Conservation (phyloP, 2,113 vertebrate genomes). For the Amia ocellicauda region DNA sequence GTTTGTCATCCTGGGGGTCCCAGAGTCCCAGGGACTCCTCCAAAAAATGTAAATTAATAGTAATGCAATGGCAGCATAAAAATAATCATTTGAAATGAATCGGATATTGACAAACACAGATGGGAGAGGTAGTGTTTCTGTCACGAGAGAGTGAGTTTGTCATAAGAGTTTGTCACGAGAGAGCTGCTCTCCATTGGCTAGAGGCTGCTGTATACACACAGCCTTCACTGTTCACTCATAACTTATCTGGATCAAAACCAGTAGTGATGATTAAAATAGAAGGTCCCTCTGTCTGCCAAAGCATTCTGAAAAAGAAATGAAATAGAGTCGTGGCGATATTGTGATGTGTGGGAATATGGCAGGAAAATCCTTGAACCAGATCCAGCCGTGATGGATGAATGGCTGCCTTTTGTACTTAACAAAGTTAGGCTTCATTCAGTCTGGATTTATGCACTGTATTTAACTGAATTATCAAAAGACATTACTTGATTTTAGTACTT, state of each 20-base stretch:
- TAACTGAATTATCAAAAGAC: constrained; percentile 5
- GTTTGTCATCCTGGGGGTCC: no score
- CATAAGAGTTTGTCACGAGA: not conserved
- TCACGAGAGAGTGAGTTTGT: not conserved
- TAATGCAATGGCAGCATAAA: no score
- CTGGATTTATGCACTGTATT: constrained; percentile 6
- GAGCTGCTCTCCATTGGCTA: not conserved
- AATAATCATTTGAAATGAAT: no score
- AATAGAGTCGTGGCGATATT: constrained; percentile 3
- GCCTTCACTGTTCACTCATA: constrained; percentile 6
- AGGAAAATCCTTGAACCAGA: constrained; percentile 22
- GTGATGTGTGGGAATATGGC: constrained; percentile 19
- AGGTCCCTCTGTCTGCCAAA: constrained; percentile 12
- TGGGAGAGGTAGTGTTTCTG: not conserved
- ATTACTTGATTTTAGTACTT: not conserved
- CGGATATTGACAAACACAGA: no score
- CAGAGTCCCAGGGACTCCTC: no score
- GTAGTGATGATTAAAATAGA: constrained; percentile 12
- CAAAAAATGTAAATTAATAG: no score
- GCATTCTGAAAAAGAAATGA: constrained; percentile 4
- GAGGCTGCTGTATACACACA: not conserved
- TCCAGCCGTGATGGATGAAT: constrained; percentile 18
- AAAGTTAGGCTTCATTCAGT: constrained; percentile 6
- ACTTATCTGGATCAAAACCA: constrained; percentile 19
- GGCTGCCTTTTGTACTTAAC: constrained; percentile 8